These are phyloP conservation scores for Psittacus erithacus DNA, from an alignment of 2,113 vertebrate genomes.

Conservation along the genomic window DNA sequence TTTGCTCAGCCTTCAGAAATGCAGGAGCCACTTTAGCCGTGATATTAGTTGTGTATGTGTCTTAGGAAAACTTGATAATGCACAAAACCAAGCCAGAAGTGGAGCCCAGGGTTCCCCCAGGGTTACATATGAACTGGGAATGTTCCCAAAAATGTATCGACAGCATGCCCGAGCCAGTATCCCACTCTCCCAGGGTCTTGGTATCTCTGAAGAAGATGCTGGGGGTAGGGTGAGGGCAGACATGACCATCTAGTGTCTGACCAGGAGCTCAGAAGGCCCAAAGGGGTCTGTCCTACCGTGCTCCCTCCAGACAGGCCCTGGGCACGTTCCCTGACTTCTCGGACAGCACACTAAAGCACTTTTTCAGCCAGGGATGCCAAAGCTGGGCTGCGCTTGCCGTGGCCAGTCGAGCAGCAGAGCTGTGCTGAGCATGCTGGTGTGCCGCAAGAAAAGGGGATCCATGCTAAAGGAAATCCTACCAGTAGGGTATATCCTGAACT, in stretches of 20 bases:
- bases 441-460: background rate
- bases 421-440: background rate
- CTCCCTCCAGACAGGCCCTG: background rate
- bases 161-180: background rate
- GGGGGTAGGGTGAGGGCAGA: background rate
- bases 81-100: background rate
- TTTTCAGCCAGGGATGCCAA: background rate
- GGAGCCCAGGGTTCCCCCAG: background rate
- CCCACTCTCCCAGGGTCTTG: background rate
- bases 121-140: background rate
- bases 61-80: background rate
- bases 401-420: background rate
- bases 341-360: fast-evolving
- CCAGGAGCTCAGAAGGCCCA: background rate
- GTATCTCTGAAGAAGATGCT: background rate
- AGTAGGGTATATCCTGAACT: background rate
- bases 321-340: background rate
- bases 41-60: background rate
- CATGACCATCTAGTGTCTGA: background rate
- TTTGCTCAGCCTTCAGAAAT: background rate
- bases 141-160: background rate
- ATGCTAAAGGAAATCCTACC: background rate
- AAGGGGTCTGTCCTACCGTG: background rate
- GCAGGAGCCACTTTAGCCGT: background rate
- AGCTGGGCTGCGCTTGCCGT: background rate